phyloP scores from a whole-genome alignment of 1,140 invertebrate species.

The Heterodera carotae region DNA sequence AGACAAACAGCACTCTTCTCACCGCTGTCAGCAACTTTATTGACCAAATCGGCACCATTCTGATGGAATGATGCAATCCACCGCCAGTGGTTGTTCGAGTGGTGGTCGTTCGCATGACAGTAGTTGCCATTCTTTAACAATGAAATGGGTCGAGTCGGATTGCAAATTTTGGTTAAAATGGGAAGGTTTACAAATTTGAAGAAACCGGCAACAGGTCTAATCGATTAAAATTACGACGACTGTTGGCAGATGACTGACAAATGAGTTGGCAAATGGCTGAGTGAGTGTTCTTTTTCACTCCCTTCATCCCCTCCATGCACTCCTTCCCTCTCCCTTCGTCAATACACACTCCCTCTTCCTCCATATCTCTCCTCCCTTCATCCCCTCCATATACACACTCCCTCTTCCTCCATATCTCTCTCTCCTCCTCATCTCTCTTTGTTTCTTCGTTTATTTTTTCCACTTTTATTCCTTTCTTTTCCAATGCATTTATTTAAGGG shows the following conservation, averaged over 20 bases:
- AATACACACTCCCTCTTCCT: background rate
- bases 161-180: too few relatives aligned
- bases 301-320: background rate
- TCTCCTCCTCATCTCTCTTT: background rate
- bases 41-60: slow-evolving; percentile 46
- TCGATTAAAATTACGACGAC: too few relatives aligned
- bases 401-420: too few relatives aligned
- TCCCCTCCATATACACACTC: too few relatives aligned
- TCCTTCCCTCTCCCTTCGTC: too few relatives aligned
- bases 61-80: slow-evolving; percentile 12
- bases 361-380: background rate
- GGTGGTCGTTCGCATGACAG: slow-evolving; percentile 33
- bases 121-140: background rate
- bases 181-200: too few relatives aligned
- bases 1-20: slow-evolving; percentile 34
- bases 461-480: too few relatives aligned
- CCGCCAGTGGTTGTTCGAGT: slow-evolving; percentile 40
- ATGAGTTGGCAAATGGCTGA: too few relatives aligned
- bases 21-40: slow-evolving; percentile 52
- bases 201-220: too few relatives aligned
- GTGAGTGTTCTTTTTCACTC: background rate
- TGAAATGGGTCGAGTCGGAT: too few relatives aligned
- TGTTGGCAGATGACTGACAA: too few relatives aligned
- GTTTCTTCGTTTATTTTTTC: background rate
- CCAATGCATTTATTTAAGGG: too few relatives aligned